These are phyloP conservation scores for Onychomys leucogaster DNA, from an alignment of 2,797 vertebrate species.

Conservation along the genomic window DNA sequence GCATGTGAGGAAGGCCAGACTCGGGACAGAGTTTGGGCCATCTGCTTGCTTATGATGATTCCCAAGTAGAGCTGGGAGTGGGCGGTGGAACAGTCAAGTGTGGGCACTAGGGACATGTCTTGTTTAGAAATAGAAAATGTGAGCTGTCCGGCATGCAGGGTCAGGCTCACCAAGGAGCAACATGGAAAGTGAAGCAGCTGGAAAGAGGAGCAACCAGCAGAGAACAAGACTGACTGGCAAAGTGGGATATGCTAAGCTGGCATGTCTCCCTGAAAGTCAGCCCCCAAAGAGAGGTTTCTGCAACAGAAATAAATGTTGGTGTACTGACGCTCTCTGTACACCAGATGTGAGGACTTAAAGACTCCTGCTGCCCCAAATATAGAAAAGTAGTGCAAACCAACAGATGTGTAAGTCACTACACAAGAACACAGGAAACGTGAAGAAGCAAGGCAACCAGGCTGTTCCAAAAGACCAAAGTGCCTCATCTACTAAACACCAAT, in stretches of 20 bases:
- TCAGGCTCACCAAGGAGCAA: background rate
- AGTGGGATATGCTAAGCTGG: background rate
- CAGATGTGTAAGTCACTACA: background rate
- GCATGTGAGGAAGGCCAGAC: background rate
- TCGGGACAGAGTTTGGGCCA: background rate
- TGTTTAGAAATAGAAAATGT: background rate
- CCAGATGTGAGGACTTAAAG: background rate
- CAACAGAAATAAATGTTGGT: background rate
- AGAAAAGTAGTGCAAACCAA: background rate
- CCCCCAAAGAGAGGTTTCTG: background rate
- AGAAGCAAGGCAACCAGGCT: background rate
- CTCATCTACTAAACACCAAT: background rate
- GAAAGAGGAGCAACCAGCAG: background rate
- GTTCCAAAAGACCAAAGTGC: background rate
- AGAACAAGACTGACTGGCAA: background rate
- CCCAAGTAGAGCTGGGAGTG: background rate
- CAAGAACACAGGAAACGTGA: background rate
- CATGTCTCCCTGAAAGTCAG: background rate
- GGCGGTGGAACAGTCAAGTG: background rate
- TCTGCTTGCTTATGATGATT: background rate
- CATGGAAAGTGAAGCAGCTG: background rate
- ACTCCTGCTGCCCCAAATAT: background rate
- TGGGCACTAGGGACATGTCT: background rate
- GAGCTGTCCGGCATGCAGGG: background rate
- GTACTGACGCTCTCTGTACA: background rate